Evolutionary conservation across 2,113 vertebrate species (phyloP).

Genomic region (Indri indri): DNA sequence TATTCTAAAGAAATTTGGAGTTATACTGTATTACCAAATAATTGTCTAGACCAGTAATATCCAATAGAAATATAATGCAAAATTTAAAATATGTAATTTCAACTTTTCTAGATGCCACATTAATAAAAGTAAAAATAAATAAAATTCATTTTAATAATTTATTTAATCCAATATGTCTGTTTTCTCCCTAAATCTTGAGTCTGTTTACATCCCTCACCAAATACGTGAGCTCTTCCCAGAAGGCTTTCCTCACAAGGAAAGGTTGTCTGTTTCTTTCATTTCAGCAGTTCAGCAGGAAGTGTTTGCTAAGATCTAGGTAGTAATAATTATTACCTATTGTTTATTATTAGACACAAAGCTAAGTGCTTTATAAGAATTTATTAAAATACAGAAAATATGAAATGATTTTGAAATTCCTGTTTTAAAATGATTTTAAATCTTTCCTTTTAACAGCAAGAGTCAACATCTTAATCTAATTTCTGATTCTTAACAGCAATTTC

Average conservation of each 20-base stretch:
- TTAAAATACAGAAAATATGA: background rate
- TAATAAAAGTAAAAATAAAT: constrained; percentile 22
- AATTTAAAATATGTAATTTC: background rate
- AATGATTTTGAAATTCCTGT: background rate
- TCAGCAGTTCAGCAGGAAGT: background rate
- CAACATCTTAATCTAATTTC: background rate
- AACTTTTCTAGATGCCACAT: background rate
- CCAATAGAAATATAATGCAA: background rate
- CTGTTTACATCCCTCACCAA: background rate
- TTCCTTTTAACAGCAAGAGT: background rate
- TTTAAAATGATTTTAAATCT: constrained; percentile 9
- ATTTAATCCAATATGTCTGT: background rate
- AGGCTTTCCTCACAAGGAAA: background rate
- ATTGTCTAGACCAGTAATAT: background rate
- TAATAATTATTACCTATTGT: background rate
- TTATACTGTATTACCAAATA: background rate
- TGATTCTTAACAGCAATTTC: background rate
- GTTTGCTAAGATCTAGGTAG: background rate
- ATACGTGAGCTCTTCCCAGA: background rate
- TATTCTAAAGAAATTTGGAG: background rate
- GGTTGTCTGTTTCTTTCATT: background rate
- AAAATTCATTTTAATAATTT: background rate
- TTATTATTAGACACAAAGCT: background rate
- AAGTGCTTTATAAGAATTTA: background rate
- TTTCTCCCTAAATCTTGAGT: background rate